Evolutionary conservation across 2,888 invertebrate species (phyloP).

Genomic region (Pandemis corylana): DNA sequence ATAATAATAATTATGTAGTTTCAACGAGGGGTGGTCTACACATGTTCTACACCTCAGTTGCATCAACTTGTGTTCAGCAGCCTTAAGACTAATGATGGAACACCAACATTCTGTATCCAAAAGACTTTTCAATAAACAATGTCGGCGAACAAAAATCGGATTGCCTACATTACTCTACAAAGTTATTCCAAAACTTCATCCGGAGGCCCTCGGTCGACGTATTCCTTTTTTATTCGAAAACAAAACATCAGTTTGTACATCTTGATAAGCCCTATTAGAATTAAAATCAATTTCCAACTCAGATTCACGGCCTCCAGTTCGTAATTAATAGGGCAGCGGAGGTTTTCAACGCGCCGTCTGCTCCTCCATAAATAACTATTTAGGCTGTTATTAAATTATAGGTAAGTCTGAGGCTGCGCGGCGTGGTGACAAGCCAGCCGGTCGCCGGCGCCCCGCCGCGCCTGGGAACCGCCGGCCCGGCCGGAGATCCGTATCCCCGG

Average conservation of each 20-base stretch:
- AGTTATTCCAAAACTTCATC: constrained; percentile 34
- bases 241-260: constrained; percentile 31
- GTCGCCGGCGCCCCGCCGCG: constrained; percentile 52
- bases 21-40: too few species aligned
- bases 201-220: constrained; percentile 20
- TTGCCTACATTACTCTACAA: constrained; percentile 20
- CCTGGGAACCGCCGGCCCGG: constrained; percentile 43
- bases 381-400: constrained; percentile 21
- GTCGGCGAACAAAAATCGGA: neutral
- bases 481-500: constrained; percentile 29
- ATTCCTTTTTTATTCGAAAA: constrained; percentile 21
- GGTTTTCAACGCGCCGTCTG: constrained; percentile 30
- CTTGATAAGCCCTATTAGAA: constrained; percentile 41
- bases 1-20: too few species aligned
- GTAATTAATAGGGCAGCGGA: constrained; percentile 38
- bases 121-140: constrained; percentile 19
- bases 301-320: constrained; percentile 37
- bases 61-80: too few species aligned
- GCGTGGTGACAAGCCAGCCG: constrained; percentile 72
- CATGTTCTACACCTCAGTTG: too few species aligned
- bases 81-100: too few species aligned
- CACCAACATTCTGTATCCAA: neutral
- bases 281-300: constrained; percentile 40
- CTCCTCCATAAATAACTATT: constrained; percentile 34
- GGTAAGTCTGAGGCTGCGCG: neutral